A percentile compares a stretch with the other conserved stretches of the same genome.
Conservation (phyloP, 2,888 invertebrate species). For the Hirtodrosophila cameraria region DNA sequence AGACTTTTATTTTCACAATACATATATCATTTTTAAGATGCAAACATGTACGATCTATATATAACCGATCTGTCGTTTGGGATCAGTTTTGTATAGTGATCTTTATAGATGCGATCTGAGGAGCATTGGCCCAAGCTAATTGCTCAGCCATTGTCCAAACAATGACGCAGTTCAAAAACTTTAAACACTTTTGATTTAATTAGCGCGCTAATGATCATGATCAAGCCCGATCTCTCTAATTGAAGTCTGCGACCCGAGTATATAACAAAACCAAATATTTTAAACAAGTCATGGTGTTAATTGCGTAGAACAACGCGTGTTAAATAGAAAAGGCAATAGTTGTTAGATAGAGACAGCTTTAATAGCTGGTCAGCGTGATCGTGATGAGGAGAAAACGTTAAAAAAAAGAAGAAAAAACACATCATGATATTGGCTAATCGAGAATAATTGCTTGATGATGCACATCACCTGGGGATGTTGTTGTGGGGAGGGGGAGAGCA, state of each 20-base stretch:
- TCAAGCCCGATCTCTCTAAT: constrained; percentile 54
- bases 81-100: not conserved
- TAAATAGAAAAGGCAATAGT: not conserved
- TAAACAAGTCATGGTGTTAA: constrained; percentile 66
- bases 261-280: not conserved
- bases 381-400: constrained; percentile 36
- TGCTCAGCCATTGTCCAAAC: constrained; percentile 74
- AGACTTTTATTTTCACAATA: too few relatives aligned
- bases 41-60: too few relatives aligned
- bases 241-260: constrained; percentile 43
- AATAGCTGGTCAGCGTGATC: constrained; percentile 25
- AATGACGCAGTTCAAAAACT: constrained; percentile 62
- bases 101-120: not conserved
- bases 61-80: too few relatives aligned
- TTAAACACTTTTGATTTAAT: constrained; percentile 67
- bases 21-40: too few relatives aligned
- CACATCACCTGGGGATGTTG: constrained; percentile 28
- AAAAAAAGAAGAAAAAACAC: too few relatives aligned
- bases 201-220: constrained; percentile 72
- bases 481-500: constrained; percentile 4
- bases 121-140: constrained; percentile 61
- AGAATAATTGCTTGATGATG: constrained; percentile 70
- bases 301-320: constrained; percentile 64
- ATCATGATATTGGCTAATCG: constrained; percentile 70
- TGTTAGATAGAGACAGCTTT: constrained; percentile 3